A percentile compares a stretch with the other conserved stretches of the same genome.
phyloP scores from a whole-genome alignment of 2,113 vertebrate species.

The Oryzias celebensis region DNA sequence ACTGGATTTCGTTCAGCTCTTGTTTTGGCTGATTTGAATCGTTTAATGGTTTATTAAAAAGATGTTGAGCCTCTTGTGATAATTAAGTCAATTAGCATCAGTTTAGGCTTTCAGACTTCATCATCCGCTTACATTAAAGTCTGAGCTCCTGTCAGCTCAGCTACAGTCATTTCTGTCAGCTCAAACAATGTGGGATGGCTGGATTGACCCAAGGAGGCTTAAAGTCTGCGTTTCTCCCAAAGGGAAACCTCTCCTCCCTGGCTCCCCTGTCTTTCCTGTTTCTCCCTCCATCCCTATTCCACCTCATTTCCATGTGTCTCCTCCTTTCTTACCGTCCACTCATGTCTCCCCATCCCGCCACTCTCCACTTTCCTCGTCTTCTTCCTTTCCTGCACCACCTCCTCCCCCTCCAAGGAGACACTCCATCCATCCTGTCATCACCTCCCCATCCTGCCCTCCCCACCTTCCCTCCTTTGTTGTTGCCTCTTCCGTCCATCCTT shows the following conservation, averaged over 20 bases:
- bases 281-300: slow-evolving; percentile 46
- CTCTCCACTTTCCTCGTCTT: slow-evolving; percentile 40
- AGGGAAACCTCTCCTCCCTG: slow-evolving; percentile 38
- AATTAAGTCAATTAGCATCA: slow-evolving; percentile 12
- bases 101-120: slow-evolving; percentile 19
- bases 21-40: not conserved
- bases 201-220: slow-evolving; percentile 55
- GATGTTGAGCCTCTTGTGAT: not conserved
- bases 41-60: not conserved
- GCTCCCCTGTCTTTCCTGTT: slow-evolving; percentile 38
- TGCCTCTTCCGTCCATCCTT: slow-evolving; percentile 42
- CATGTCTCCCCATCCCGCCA: slow-evolving; percentile 30
- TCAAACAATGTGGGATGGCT: slow-evolving; percentile 66
- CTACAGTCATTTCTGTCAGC: not conserved
- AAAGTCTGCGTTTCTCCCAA: slow-evolving; percentile 24
- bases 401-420: slow-evolving; percentile 39
- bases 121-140: not conserved
- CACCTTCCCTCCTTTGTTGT: slow-evolving; percentile 39
- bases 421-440: slow-evolving; percentile 15
- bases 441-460: slow-evolving; percentile 44
- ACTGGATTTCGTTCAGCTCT: not conserved
- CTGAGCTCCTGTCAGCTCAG: slow-evolving; percentile 3
- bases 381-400: slow-evolving; percentile 52
- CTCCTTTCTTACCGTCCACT: slow-evolving; percentile 45
- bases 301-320: slow-evolving; percentile 55